A percentile compares a stretch with the other conserved stretches of the same genome.
Conservation (phyloP, 2,113 vertebrate genomes). For the Anthoscopus minutus region DNA sequence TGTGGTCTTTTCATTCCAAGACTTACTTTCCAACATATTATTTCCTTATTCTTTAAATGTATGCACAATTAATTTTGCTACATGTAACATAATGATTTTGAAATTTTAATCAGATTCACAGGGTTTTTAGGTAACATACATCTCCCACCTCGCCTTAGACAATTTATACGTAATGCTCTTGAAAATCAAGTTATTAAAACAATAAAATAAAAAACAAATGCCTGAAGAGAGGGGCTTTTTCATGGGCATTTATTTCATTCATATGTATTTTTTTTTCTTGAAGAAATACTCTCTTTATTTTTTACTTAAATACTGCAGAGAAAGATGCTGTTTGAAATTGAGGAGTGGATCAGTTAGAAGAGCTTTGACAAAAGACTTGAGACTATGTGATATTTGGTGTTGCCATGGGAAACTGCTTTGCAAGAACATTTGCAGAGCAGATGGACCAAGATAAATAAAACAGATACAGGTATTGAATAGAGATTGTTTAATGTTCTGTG, state of each 20-base stretch:
- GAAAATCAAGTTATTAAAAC: neutral
- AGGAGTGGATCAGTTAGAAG: constrained; percentile 3
- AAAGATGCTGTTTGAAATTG: neutral
- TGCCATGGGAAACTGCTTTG: constrained; percentile 70
- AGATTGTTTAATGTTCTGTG: constrained; percentile 38
- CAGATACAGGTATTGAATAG: constrained; percentile 57
- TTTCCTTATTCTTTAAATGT: neutral
- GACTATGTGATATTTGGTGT: constrained; percentile 44
- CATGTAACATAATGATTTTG: neutral
- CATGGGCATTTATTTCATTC: neutral
- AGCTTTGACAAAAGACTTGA: neutral
- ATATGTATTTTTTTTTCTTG: neutral
- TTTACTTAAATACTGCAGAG: neutral
- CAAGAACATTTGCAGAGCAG: constrained; percentile 65
- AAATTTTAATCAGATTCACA: neutral
- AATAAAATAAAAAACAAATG: neutral
- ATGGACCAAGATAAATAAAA: constrained; percentile 67
- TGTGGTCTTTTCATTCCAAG: neutral
- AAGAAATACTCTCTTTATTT: neutral
- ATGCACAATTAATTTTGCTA: neutral
- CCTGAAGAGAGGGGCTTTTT: neutral
- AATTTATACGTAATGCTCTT: neutral
- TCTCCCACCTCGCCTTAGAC: neutral
- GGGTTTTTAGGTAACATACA: neutral
- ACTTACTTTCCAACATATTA: neutral